Evolutionary conservation across 2,113 vertebrate species (phyloP).

Genomic region (Vireo altiloquus): DNA sequence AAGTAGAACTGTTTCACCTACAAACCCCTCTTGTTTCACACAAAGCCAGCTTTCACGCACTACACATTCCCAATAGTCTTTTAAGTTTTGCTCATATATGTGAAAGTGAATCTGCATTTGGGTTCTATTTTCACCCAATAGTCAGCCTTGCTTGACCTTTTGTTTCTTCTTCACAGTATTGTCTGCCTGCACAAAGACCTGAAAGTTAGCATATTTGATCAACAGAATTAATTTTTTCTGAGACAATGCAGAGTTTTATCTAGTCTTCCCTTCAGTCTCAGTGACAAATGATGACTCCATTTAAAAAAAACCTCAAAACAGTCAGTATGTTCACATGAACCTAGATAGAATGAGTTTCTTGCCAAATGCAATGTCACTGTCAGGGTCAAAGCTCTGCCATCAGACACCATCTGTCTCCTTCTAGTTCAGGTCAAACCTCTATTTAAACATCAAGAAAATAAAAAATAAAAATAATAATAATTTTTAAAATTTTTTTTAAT

Average conservation of each 20-base stretch:
- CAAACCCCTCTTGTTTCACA: conserved; percentile 14
- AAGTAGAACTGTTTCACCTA: background rate
- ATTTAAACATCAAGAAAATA: no score
- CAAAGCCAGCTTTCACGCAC: background rate
- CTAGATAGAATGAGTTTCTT: no score
- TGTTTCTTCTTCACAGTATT: background rate
- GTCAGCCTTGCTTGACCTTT: background rate
- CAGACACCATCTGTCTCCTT: no score
- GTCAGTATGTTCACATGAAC: background rate
- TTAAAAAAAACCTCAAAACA: background rate
- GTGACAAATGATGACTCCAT: background rate
- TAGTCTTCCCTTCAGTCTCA: background rate
- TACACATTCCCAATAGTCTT: background rate
- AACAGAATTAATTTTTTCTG: background rate
- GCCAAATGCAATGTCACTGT: no score
- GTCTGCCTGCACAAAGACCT: background rate
- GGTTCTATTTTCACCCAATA: background rate
- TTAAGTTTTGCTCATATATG: background rate
- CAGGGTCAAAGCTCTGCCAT: no score
- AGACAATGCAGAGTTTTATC: background rate
- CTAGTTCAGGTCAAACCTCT: no score
- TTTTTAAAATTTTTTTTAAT: no score
- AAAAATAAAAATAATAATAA: background rate
- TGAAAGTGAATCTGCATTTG: background rate
- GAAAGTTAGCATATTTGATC: background rate